Percentiles rank a stretch among this genome's conserved stretches.
phyloP scores from a whole-genome alignment of 2,113 vertebrate genomes.

The Hippoglossus stenolepis region DNA sequence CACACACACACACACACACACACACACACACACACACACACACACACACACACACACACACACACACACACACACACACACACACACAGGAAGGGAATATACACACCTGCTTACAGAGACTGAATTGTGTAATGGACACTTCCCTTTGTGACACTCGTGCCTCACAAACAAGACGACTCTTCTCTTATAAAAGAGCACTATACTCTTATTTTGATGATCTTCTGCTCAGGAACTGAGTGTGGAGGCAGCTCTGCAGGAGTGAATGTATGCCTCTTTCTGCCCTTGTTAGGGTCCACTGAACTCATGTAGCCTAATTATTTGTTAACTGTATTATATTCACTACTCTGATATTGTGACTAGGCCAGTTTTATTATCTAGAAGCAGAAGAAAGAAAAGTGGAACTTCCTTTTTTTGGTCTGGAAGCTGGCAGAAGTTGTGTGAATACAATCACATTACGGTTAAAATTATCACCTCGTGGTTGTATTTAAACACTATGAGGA shows the following conservation, averaged over 20 bases:
- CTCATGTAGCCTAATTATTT: background rate
- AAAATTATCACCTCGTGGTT: no score
- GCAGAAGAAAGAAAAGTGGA: background rate
- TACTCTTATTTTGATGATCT: no score
- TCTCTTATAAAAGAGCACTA: background rate
- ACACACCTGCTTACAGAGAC: slow-evolving; percentile 10
- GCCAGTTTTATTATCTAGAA: background rate
- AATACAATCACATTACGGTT: no score
- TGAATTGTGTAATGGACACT: slow-evolving; percentile 24
- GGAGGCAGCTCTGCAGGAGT: background rate
- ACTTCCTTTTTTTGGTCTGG: background rate
- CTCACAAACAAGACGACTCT: background rate
- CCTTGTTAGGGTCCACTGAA: no score
- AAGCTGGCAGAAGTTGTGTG: no score
- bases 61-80: background rate
- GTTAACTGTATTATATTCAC: background rate
- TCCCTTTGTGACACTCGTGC: slow-evolving; percentile 7
- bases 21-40: background rate
- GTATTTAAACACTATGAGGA: no score
- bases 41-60: background rate
- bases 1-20: background rate
- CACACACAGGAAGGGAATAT: background rate
- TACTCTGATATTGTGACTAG: no score
- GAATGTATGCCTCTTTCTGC: background rate
- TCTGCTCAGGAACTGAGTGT: background rate